Base-by-base conservation (phyloP, 2,797 vertebrate genomes). In the Trachops cirrhosus region DNA sequence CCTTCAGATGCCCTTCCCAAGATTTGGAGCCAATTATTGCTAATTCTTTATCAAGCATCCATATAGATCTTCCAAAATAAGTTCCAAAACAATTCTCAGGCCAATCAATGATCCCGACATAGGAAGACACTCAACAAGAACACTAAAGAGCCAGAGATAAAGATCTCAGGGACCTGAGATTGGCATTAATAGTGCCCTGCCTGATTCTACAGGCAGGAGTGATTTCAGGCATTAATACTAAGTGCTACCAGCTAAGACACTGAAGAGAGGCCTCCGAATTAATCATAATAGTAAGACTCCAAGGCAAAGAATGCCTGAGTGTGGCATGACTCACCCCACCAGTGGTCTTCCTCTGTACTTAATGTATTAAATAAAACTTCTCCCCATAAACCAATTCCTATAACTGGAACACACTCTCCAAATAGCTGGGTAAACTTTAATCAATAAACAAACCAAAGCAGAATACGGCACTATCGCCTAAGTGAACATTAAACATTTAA, bases 401-500 rank as follows among this genome's bases (percentile, higher is more conserved):
- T 34, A 91, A 96, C 46, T 80, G 68, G 37, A 95, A 67, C 59
- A 1, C 3, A 19, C 1, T 0, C 83, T 95, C 85, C 85, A 74
- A 87, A 18, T 64, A 95, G 90, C 96, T n/a, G 41, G 48, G 94
- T 96, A 97, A 97, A 84, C 84, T 48, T 95, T 86, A 94, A 92
- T 97, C 88, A 97, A 93, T 96, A 86, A 94, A 96, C 95, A 88
- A 92, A 89, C 91, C 74, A 89, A 94, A 75, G 68, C 78, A 82
- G 89, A 88, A 85, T 39, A 75, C 19, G 64, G 86, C 80, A 62
- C 48, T 52, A 74, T 71, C 4, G 50, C 93, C 89, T 94, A 71
- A 94, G 90, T 71, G 88, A 86, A 83, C 80, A 95, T 94, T 89
- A 97, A 97, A 95, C 96, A 96, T 96, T 97, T 92, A 97, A 84